phyloP scores from a whole-genome alignment of 2,113 vertebrate genomes.

The Guaruba guarouba region DNA sequence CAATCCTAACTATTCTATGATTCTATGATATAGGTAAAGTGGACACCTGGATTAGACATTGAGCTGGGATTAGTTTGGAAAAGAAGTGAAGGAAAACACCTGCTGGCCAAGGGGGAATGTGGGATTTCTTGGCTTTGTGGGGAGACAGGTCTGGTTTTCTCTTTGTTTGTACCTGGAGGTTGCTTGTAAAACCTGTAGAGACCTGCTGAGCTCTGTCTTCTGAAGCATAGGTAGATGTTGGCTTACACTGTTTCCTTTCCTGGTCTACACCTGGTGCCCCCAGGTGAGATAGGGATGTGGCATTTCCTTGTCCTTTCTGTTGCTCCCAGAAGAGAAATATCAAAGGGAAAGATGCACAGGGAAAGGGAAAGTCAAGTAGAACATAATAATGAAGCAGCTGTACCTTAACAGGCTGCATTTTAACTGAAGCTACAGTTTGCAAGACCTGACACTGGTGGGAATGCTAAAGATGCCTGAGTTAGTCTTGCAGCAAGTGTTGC shows the following conservation, averaged over 20 bases:
- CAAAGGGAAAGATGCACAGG: background rate
- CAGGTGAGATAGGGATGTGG: background rate
- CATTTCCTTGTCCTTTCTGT: background rate
- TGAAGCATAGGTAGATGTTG: background rate
- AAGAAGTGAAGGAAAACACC: background rate
- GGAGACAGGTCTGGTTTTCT: background rate
- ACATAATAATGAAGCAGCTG: background rate
- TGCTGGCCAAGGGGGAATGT: background rate
- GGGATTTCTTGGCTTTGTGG: background rate
- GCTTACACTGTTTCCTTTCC: background rate
- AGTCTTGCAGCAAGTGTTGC: background rate
- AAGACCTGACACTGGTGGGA: background rate
- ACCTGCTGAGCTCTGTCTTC: background rate
- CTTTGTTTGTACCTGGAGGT: background rate
- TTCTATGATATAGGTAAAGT: background rate
- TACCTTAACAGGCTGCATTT: background rate
- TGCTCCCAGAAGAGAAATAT: background rate
- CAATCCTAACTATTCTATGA: no score
- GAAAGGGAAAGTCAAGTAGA: background rate
- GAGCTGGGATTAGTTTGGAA: background rate
- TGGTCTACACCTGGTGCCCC: background rate
- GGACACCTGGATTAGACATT: background rate
- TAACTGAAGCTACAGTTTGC: background rate
- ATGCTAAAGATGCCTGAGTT: background rate
- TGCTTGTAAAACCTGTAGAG: background rate